A percentile compares a stretch with the other conserved stretches of the same genome.
These are phyloP conservation scores for Lepidurus packardi DNA, from an alignment of 1,140 invertebrate genomes.

Conservation along the genomic window DNA sequence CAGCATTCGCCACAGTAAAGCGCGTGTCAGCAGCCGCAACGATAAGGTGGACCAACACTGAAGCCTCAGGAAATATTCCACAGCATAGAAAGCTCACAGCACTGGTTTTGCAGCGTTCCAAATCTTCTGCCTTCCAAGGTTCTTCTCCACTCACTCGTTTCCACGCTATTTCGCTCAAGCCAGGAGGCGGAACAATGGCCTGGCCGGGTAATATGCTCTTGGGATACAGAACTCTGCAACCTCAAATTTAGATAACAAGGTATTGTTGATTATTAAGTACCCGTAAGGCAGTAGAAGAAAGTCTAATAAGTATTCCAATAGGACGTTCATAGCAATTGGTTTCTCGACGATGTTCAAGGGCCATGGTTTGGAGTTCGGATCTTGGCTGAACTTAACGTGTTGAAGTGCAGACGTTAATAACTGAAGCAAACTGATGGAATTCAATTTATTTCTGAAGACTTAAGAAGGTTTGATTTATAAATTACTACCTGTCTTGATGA, in stretches of 20 bases:
- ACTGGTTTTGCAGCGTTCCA: conserved; percentile 73
- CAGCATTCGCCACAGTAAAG: conserved; percentile 69
- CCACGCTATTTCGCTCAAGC: conserved; percentile 69
- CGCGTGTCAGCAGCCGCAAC: conserved; percentile 80
- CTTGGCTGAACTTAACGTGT: conserved; percentile 60
- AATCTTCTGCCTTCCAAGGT: conserved; percentile 68
- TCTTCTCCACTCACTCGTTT: conserved; percentile 71
- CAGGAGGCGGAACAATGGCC: conserved; percentile 56
- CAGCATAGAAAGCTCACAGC: conserved; percentile 74
- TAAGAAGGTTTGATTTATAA: not conserved
- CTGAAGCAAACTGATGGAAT: conserved; percentile 61
- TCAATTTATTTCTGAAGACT: conserved; percentile 25
- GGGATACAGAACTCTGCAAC: conserved; percentile 19
- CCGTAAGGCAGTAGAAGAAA: conserved; percentile 78
- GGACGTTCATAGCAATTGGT: conserved; percentile 58
- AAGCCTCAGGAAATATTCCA: conserved; percentile 66
- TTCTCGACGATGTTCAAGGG: conserved; percentile 59
- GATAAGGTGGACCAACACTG: conserved; percentile 69
- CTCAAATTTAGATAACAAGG: conserved; percentile 7
- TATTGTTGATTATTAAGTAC: conserved; percentile 47
- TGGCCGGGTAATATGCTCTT: conserved; percentile 15
- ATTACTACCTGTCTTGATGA: conserved; percentile 74
- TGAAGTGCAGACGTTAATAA: conserved; percentile 72
- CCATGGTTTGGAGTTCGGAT: conserved; percentile 55
- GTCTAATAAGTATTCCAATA: conserved; percentile 73